phyloP scores from a whole-genome alignment of 2,888 invertebrate species.

The Galerucella nymphaeae region DNA sequence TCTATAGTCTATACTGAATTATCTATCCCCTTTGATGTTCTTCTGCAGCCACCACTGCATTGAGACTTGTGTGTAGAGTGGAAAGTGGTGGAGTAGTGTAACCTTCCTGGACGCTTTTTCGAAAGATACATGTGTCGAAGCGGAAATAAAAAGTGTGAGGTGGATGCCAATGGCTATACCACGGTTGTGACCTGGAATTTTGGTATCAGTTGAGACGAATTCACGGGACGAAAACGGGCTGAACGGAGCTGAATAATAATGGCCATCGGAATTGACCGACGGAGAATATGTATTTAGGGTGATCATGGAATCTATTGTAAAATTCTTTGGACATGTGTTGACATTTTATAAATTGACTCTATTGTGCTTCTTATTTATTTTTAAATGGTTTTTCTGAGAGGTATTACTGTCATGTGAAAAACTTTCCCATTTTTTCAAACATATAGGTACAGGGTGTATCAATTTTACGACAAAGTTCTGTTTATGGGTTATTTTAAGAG shows the following conservation, averaged over 20 bases:
- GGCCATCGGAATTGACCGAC: conserved; percentile 13
- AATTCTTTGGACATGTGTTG: background rate
- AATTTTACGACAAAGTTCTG: too few species aligned
- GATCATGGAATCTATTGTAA: background rate
- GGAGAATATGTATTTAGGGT: conserved; percentile 3
- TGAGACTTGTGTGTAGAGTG: conserved; percentile 17
- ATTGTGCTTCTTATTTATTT: background rate
- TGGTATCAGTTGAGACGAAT: conserved; percentile 39
- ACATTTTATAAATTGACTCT: background rate
- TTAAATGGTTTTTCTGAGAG: background rate
- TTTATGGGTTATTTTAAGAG: too few species aligned
- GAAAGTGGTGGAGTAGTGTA: conserved; percentile 36
- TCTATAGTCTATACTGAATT: too few species aligned
- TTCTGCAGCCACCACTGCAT: conserved; percentile 7
- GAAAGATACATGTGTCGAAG: conserved; percentile 62
- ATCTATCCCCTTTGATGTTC: background rate
- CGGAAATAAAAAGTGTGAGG: conserved; percentile 57
- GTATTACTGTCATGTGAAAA: too few species aligned
- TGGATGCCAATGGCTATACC: conserved; percentile 57
- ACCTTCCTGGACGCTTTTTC: conserved; percentile 54
- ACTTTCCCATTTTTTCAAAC: too few species aligned
- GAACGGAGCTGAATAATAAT: background rate
- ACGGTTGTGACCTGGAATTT: conserved; percentile 54
- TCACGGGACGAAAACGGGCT: conserved; percentile 2
- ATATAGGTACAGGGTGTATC: too few species aligned